Evolutionary conservation across 2,888 invertebrate genomes (phyloP).

Genomic region (Eristalinus sepulchralis): DNA sequence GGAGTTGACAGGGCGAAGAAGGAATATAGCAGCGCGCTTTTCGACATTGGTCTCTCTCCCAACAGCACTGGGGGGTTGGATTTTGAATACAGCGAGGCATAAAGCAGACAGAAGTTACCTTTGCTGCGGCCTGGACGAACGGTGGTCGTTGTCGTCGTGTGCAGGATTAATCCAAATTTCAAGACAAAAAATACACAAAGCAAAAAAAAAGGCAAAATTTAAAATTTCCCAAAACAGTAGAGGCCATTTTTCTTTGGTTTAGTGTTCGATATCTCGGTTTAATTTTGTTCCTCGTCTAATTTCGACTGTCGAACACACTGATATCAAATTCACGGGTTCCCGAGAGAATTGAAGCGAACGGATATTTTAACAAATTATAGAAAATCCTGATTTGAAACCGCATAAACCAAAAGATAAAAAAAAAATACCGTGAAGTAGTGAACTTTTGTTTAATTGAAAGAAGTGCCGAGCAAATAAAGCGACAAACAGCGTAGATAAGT

Average conservation of each 20-base stretch:
- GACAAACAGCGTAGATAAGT: constrained; percentile 28
- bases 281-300: constrained; percentile 26
- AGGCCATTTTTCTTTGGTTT: constrained; percentile 63
- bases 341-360: constrained; percentile 61
- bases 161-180: constrained; percentile 71
- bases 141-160: constrained; percentile 76
- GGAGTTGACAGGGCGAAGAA: constrained; percentile 38
- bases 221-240: constrained; percentile 57
- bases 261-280: constrained; percentile 50
- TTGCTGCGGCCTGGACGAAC: constrained; percentile 82
- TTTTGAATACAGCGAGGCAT: constrained; percentile 72
- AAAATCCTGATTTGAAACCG: constrained; percentile 57
- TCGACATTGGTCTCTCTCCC: constrained; percentile 43
- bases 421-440: constrained; percentile 34
- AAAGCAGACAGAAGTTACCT: constrained; percentile 81
- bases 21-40: constrained; percentile 54
- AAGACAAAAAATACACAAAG: constrained; percentile 44
- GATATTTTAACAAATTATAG: neutral
- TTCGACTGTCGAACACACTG: constrained; percentile 21
- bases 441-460: constrained; percentile 52
- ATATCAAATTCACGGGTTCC: constrained; percentile 46
- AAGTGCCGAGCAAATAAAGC: constrained; percentile 22
- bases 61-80: constrained; percentile 68
- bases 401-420: neutral
- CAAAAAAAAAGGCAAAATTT: constrained; percentile 48